Base-by-base conservation (phyloP, 2,888 invertebrate species). In the Tuta absoluta region DNA sequence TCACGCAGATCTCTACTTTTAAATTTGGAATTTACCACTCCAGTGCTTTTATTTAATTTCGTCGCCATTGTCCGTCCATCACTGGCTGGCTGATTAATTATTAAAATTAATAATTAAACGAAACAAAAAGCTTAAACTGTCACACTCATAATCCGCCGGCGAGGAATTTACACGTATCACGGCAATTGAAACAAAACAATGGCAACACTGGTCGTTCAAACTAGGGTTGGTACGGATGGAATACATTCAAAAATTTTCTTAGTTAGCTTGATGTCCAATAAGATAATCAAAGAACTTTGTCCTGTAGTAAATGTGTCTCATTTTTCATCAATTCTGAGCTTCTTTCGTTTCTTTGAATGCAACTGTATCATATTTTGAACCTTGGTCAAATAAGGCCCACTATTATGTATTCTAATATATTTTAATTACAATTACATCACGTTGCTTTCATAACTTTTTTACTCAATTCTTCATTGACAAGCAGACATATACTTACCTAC, bases 141-240 rank as follows among this genome's bases (percentile, higher is more conserved):
- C 59, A 53, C 60, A 45, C 38, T 61, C 23, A 56, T 65, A 63
- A 65, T 65, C 65, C 65, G 63, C 14, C 38, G 23, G 24, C 49
- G 63, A 38, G 41, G 59, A 49, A 38, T 62, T 59, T 72, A 71
- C 71, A 75, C 70, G 68, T 74, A 67, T 69, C 69, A 72, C 72
- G 73, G 67, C 71, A 72, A 76, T 75, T 75, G 68, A 74, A 71
- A 75, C 75, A 73, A 75, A 78, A 77, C 74, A 79, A 71, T 70
- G 69, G 68, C 70, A 73, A 77, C 78, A 80, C 72, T 70, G 73
- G 23, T 14, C 45, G 60, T 60, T 21, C 45, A 45, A 45, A 41
- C 24, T 45, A 59, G 41, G 59, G 57, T 33, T 38, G 41, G 11
- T 38, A 58, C 38, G 4, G 58, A 10, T 58, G 58, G 21, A 8